Evolutionary conservation across 2,888 invertebrate genomes (phyloP).

Genomic region (Cacoxenus indagator): DNA sequence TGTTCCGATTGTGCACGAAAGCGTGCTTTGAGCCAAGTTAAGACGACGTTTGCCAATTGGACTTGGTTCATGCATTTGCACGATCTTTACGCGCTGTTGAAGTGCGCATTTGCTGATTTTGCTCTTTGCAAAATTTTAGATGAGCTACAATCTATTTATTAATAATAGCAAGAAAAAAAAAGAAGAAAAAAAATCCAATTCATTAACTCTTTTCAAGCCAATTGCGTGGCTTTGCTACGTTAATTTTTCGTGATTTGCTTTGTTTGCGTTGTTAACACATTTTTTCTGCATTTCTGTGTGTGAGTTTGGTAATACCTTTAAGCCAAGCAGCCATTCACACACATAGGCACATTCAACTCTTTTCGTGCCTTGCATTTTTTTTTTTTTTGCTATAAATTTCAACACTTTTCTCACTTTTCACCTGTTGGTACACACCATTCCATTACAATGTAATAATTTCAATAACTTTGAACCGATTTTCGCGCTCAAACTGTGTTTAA

Average conservation of each 20-base stretch:
- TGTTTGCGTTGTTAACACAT: neutral
- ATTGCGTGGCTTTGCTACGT: neutral
- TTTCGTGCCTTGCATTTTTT: neutral
- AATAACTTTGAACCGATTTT: neutral
- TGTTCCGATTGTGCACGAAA: slow-evolving; percentile 46
- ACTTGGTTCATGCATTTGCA: too few relatives aligned
- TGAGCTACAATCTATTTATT: neutral
- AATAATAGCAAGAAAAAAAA: too few relatives aligned
- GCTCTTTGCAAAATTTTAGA: neutral
- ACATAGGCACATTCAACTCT: slow-evolving; percentile 23
- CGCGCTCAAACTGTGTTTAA: neutral
- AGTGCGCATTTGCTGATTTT: neutral
- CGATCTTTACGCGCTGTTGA: slow-evolving; percentile 49
- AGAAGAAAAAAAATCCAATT: too few relatives aligned
- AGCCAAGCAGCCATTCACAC: slow-evolving; percentile 32
- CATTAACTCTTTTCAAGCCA: neutral
- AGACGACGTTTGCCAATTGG: too few relatives aligned
- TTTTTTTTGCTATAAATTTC: slow-evolving; percentile 21
- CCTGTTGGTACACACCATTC: neutral
- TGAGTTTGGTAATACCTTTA: slow-evolving; percentile 56
- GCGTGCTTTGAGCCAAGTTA: slow-evolving; percentile 42
- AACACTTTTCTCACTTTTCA: neutral
- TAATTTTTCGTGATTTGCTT: slow-evolving; percentile 6
- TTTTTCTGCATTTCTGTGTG: slow-evolving; percentile 14
- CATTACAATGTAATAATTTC: neutral